These are phyloP conservation scores for Anolis sagrei DNA, from an alignment of 2,113 vertebrate genomes.

Conservation along the genomic window DNA sequence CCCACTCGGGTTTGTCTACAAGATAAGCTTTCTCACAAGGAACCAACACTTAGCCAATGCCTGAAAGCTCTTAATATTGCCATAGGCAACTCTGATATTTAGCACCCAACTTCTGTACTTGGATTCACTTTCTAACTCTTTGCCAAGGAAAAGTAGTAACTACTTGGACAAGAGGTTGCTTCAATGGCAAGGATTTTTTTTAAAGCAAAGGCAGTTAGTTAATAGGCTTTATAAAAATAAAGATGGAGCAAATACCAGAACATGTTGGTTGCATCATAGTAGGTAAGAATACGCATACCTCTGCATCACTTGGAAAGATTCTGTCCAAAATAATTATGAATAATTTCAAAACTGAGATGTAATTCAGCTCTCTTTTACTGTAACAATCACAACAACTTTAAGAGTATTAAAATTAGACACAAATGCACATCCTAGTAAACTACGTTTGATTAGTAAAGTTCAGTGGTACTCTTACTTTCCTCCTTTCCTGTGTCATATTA, in stretches of 20 bases:
- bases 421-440: slow-evolving; percentile 17
- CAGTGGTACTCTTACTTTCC: slow-evolving; percentile 7
- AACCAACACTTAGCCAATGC: not conserved
- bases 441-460: slow-evolving; percentile 34
- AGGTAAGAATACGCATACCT: not conserved
- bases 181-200: fast-evolving
- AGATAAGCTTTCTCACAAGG: fast-evolving
- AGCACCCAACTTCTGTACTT: fast-evolving
- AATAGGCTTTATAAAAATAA: not conserved
- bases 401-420: not conserved
- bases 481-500: slow-evolving; percentile 34
- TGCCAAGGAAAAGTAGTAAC: not conserved
- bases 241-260: not conserved
- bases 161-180: not conserved
- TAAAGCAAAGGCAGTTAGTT: fast-evolving
- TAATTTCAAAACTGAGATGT: not conserved
- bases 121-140: not conserved
- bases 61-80: not conserved
- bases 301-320: not conserved
- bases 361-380: not conserved
- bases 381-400: not conserved
- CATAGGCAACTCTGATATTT: not conserved
- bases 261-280: not conserved
- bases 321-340: not conserved
- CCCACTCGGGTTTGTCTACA: slow-evolving; percentile 41